These are phyloP conservation scores for Amblyornis subalaris DNA, from an alignment of 2,113 vertebrate genomes.

Conservation along the genomic window DNA sequence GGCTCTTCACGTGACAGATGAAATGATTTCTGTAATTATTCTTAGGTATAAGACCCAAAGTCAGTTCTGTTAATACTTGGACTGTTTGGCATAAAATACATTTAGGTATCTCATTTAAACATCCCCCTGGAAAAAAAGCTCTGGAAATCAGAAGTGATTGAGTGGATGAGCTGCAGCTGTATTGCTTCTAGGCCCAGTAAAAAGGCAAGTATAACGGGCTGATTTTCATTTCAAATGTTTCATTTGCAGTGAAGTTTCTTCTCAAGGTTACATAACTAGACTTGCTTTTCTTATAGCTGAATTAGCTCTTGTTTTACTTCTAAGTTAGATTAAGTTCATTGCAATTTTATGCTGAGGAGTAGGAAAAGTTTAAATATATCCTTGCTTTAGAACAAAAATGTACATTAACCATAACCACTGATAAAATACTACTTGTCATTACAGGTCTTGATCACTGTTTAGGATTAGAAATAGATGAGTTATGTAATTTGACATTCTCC, in stretches of 20 bases:
- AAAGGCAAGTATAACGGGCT: background rate
- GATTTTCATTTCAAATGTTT: conserved; percentile 27
- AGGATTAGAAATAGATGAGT: background rate
- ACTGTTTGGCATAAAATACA: conserved; percentile 30
- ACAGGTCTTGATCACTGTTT: background rate
- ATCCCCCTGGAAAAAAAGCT: conserved; percentile 7
- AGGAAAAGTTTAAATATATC: background rate
- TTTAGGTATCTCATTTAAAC: conserved; percentile 23
- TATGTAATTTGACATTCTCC: background rate
- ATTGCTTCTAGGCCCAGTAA: conserved; percentile 4
- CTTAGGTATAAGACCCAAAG: conserved; percentile 2
- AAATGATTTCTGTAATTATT: conserved; percentile 60
- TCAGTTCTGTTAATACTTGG: conserved; percentile 5
- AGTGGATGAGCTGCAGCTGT: conserved; percentile 4
- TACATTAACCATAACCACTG: background rate
- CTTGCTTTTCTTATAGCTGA: background rate
- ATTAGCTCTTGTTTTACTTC: background rate
- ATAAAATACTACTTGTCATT: background rate
- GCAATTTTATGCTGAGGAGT: background rate
- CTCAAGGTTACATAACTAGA: background rate
- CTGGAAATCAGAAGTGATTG: conserved; percentile 17
- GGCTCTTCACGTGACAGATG: conserved; percentile 37
- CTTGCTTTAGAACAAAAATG: background rate
- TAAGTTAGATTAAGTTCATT: background rate
- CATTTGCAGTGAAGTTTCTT: background rate